Base-by-base conservation (phyloP, 1,140 invertebrate genomes). In the Chrysopa pallens region DNA sequence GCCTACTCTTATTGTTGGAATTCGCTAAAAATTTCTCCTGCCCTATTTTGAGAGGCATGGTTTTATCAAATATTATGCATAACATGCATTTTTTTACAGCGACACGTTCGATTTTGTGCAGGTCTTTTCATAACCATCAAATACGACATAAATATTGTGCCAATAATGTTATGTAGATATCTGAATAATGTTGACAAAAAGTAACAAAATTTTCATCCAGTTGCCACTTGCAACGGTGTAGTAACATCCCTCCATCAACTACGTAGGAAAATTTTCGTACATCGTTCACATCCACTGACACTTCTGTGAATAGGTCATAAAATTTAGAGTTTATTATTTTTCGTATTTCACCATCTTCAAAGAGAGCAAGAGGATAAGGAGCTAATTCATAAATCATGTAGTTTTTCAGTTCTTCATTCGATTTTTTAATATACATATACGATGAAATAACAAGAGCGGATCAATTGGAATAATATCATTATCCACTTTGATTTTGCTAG, bases 121-220 rank as follows among this genome's bases (percentile, higher is more conserved):
- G 28, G 40, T 28, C 42, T 47, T 50, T 35, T 51, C 42, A 44
- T 54, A 56, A n/a, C 51, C 52, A 48, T 52, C 48, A 50, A 55
- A 56, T 48, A 54, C 48, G 1, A 55, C 43, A 42, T 50, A 52
- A 11, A 39, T 43, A 42, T 54, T 53, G 27, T 29, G 38, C 17
- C 35, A 17, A 49, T 55, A 54, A 52, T 50, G 38, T 55, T 57
- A 33, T 46, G 17, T 45, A 54, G 35, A 49, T 54, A 55, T 48
- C 48, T 50, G 9, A 56, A 48, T 55, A 53, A 41, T 50, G 48
- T n/a, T 55, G 38, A 46, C 46, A 52, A 42, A 51, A 50, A 6
- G 29, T 42, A 41, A 7, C 23, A 29, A 56, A 48, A 7, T n/a
- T 50, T 48, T 50, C 46, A 44, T 50, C 36, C 35, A 42, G 36